Evolutionary conservation across 1,140 invertebrate genomes (phyloP).

Genomic region (Olivierus martensii): DNA sequence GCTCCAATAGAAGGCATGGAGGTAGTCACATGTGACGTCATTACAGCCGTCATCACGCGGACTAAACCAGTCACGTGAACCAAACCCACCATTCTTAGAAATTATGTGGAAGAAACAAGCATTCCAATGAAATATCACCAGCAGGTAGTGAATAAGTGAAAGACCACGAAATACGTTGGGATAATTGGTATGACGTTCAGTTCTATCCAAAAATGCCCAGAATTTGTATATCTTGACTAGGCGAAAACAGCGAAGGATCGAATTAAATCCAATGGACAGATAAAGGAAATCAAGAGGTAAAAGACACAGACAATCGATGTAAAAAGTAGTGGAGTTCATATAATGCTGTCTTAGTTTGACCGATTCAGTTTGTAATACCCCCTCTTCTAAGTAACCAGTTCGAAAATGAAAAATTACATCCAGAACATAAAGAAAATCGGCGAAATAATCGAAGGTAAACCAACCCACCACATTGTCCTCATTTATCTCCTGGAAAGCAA

Average conservation of each 20-base stretch:
- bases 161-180: constrained; percentile 90
- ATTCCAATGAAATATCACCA: constrained; percentile 99
- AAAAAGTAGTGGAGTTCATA: constrained; percentile 97
- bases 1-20: constrained; percentile 97
- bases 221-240: constrained; percentile 96
- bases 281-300: constrained; percentile 96
- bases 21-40: constrained; percentile 84
- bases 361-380: constrained; percentile 89
- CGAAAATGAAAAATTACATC: constrained; percentile 96
- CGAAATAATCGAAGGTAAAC: constrained; percentile 94
- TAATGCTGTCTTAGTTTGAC: constrained; percentile 88
- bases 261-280: constrained; percentile 94
- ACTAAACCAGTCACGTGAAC: constrained; percentile 71
- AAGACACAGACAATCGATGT: constrained; percentile 95
- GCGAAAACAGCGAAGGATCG: constrained; percentile 88
- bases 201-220: constrained; percentile 96
- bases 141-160: constrained; percentile 85
- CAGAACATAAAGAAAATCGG: constrained; percentile 87
- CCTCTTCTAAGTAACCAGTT: constrained; percentile 90
- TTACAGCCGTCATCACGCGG: constrained; percentile 45
- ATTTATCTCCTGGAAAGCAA: constrained; percentile 77
- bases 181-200: constrained; percentile 96
- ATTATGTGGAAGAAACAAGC: constrained; percentile 94
- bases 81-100: constrained; percentile 84
- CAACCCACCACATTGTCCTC: constrained; percentile 71